Evolutionary conservation across 2,113 vertebrate genomes (phyloP).

Genomic region (Actinemys pallida): DNA sequence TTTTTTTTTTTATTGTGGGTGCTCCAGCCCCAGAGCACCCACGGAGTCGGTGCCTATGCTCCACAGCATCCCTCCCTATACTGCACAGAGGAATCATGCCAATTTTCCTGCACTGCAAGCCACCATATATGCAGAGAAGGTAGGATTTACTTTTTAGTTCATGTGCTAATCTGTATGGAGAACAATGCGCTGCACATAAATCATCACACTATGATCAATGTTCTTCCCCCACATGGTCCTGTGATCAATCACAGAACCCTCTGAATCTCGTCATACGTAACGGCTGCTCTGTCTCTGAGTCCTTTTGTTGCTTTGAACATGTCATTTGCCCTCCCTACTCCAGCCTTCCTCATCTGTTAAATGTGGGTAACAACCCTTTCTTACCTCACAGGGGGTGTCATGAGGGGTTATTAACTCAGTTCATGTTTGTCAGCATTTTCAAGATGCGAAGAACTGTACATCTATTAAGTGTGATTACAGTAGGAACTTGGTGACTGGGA

Average conservation of each 20-base stretch:
- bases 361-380: not conserved
- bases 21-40: too few relatives aligned
- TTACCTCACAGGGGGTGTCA: not conserved
- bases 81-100: not conserved
- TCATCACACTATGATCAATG: not conserved
- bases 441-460: not conserved
- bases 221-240: too few relatives aligned
- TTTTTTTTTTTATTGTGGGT: too few relatives aligned
- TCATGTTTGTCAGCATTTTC: not conserved
- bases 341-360: not conserved
- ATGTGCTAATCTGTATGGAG: not conserved
- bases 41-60: too few relatives aligned
- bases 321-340: fast-evolving
- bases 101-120: not conserved
- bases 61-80: too few relatives aligned
- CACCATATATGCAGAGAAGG: too few relatives aligned
- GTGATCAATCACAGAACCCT: not conserved
- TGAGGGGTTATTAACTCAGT: not conserved
- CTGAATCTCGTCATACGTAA: not conserved
- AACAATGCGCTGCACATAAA: not conserved
- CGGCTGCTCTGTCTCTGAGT: not conserved
- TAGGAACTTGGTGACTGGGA: fast-evolving
- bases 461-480: not conserved
- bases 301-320: not conserved
- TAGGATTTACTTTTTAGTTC: fast-evolving